A percentile compares a stretch with the other conserved stretches of the same genome.
These are phyloP conservation scores for Perdita meconis DNA, from an alignment of 2,888 invertebrate species.

Conservation along the genomic window DNA sequence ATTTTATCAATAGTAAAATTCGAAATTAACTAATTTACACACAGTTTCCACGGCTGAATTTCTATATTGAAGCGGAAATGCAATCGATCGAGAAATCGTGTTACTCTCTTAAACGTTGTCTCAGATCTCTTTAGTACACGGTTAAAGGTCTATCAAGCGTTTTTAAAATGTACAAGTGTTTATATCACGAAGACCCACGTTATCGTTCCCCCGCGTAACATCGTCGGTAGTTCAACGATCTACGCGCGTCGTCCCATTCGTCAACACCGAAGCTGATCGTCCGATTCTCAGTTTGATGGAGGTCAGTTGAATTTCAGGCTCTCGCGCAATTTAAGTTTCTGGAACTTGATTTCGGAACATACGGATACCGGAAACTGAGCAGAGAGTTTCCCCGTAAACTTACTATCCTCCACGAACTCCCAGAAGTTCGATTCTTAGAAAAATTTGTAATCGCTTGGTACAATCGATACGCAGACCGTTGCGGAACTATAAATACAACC, in stretches of 20 bases:
- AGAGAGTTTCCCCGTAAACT: conserved; percentile 23
- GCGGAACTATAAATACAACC: not conserved
- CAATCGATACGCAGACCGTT: conserved; percentile 20
- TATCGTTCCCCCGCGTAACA: conserved; percentile 19
- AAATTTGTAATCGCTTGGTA: conserved; percentile 50
- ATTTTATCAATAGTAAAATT: conserved; percentile 64
- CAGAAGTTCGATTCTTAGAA: conserved; percentile 42
- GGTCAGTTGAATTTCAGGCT: conserved; percentile 23
- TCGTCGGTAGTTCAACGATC: conserved; percentile 38
- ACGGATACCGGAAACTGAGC: conserved; percentile 35
- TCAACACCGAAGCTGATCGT: conserved; percentile 12
- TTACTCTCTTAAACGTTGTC: conserved; percentile 54
- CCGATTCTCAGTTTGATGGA: conserved; percentile 33
- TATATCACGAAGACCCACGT: conserved; percentile 45
- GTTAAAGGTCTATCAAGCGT: conserved; percentile 68
- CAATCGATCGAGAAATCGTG: conserved; percentile 62
- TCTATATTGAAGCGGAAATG: conserved; percentile 66
- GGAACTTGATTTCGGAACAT: conserved; percentile 26
- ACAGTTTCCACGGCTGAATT: conserved; percentile 32
- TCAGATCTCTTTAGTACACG: conserved; percentile 59
- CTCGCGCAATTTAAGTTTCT: conserved; percentile 13
- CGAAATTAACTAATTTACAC: conserved; percentile 62
- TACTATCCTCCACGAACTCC: conserved; percentile 8
- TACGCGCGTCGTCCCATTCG: conserved; percentile 25
- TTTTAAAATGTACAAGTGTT: conserved; percentile 67